Evolutionary conservation across 2,797 vertebrate genomes (phyloP).

Genomic region (Danio jaintianensis): DNA sequence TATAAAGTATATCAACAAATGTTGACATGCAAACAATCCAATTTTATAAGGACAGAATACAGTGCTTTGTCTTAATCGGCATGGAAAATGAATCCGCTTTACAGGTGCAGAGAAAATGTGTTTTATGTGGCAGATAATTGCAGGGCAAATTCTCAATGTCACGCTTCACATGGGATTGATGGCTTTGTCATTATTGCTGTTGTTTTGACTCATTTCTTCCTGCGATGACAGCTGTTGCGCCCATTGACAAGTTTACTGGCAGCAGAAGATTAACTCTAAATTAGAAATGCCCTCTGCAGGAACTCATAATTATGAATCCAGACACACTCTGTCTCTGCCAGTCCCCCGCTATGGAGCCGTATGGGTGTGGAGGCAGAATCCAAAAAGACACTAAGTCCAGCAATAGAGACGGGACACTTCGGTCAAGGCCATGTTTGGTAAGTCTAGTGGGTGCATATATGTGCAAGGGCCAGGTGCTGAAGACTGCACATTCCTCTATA

Average conservation of each 20-base stretch:
- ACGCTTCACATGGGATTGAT: constrained; percentile 41
- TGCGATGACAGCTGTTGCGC: constrained; percentile 66
- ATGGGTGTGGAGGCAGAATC: constrained; percentile 24
- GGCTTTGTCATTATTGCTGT: constrained; percentile 44
- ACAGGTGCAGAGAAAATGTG: constrained; percentile 25
- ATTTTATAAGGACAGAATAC: constrained; percentile 24
- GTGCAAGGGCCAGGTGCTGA: background rate
- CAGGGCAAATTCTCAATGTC: constrained; percentile 45
- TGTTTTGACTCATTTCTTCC: constrained; percentile 45
- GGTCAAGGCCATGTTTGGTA: constrained; percentile 38
- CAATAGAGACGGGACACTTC: background rate
- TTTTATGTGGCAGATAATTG: constrained; percentile 47
- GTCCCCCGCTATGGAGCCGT: constrained; percentile 30
- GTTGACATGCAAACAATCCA: background rate
- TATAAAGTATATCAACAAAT: background rate
- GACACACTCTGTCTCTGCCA: constrained; percentile 24
- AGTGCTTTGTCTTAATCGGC: constrained; percentile 17
- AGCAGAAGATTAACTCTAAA: constrained; percentile 69
- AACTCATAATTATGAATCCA: constrained; percentile 49
- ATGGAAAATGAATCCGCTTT: constrained; percentile 7
- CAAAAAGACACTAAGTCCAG: background rate
- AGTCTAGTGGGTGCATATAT: constrained; percentile 21
- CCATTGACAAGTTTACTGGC: constrained; percentile 72
- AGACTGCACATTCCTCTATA: constrained; percentile 25
- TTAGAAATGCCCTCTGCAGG: constrained; percentile 63